Conservation (phyloP, 1,140 invertebrate genomes). For the Heterodera carotae region DNA sequence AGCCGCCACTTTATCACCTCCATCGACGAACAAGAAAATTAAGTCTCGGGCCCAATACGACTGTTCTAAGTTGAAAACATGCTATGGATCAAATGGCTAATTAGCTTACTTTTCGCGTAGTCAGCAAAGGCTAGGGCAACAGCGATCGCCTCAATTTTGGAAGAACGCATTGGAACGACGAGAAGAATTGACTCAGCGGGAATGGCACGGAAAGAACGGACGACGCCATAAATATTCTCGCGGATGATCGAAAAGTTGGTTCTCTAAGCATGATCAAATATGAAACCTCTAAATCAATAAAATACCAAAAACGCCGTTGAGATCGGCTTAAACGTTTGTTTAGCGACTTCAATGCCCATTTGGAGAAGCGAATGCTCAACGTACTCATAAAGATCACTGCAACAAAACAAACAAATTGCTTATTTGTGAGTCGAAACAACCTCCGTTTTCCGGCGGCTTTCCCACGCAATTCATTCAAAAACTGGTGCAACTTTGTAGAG, state of each 20-base stretch:
- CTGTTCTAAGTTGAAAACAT: conserved; percentile 34
- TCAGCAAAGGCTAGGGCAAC: conserved; percentile 39
- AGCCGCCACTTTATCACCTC: conserved; percentile 37
- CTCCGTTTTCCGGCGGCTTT: not conserved
- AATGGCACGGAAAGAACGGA: conserved; percentile 39
- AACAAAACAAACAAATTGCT: not conserved
- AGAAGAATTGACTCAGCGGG: conserved; percentile 46
- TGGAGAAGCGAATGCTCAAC: conserved; percentile 12
- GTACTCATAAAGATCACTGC: conserved; percentile 32
- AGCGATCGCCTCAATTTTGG: conserved; percentile 39
- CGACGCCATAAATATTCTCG: conserved; percentile 44
- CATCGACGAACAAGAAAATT: conserved; percentile 52
- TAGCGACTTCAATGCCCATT: conserved; percentile 36
- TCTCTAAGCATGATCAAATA: not conserved
- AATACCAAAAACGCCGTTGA: conserved; percentile 29
- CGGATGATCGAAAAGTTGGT: conserved; percentile 29
- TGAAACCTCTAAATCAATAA: not conserved
- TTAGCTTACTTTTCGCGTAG: conserved; percentile 45
- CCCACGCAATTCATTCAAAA: conserved; percentile 9
- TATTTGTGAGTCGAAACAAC: not conserved
- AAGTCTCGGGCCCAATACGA: conserved; percentile 48
- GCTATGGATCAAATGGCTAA: not conserved
- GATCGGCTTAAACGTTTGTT: conserved; percentile 27
- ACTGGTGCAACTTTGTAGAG: conserved; percentile 2
- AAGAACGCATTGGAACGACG: conserved; percentile 38